Base-by-base conservation (phyloP, 1,140 invertebrate genomes). In the Lamellibrachia luymesi region DNA sequence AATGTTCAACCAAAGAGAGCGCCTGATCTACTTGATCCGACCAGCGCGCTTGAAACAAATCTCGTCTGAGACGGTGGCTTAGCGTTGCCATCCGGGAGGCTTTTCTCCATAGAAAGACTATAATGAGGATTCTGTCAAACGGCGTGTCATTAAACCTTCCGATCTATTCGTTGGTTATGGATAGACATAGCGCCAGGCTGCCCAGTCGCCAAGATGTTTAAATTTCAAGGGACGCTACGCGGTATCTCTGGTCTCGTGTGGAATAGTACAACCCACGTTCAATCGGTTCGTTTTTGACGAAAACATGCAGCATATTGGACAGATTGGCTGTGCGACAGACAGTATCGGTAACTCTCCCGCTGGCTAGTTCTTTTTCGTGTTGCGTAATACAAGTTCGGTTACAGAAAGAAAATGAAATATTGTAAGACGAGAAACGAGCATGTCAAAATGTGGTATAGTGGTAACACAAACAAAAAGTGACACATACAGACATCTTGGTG, bases 41-140 rank as follows among this genome's bases (percentile, higher is more conserved):
- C 38, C 13, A 22, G 25, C 64, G 6, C 52, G 52, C 52, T 13
- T 22, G 2, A 80, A 22, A 80, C 64, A 17, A 80, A 22, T 80
- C 64, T 80, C 13, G 17, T 80, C 64, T 80, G 13, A 22, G 64
- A 80, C 8, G 2, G 64, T 80, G 8, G 7, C 64, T 80, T 80
- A 80, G 4, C 64, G 64, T 22, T 80, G 64, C 25, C 64, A 22
- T 80, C 64, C 25, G 64, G 64, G 64, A 80, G 64, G 64, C 7
- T 80, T 80, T 80, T 4, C 38, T 38, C 64, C 64, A 80, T 22
- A 80, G 64, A 80, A 80, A 17, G 64, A 22, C 64, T 17, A 80
- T 80, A 80, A 80, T 80, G 64, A 80, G 64, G 64, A 80, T 22
- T 80, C 64, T 80, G 64, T 80, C 64, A 80, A 80, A 80, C 64